Evolutionary conservation across 2,888 invertebrate genomes (phyloP).

Genomic region (Arctia plantaginis): DNA sequence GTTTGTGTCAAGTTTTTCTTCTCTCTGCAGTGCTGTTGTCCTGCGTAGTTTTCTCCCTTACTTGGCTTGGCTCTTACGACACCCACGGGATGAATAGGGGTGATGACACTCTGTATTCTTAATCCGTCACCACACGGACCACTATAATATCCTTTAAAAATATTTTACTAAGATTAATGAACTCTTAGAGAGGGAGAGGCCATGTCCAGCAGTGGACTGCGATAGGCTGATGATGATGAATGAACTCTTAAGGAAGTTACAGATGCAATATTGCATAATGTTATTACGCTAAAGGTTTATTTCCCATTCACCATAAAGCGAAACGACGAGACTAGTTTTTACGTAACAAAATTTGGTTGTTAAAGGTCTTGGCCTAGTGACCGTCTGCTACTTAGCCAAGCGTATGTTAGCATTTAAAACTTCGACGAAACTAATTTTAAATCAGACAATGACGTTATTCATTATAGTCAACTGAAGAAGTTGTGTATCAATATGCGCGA

Average conservation of each 20-base stretch:
- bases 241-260: not conserved
- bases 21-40: too few relatives aligned
- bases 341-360: conserved; percentile 29
- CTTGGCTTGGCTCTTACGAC: too few relatives aligned
- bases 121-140: too few relatives aligned
- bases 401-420: not conserved
- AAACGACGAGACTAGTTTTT: conserved; percentile 19
- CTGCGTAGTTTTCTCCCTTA: too few relatives aligned
- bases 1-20: too few relatives aligned
- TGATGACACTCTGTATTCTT: too few relatives aligned
- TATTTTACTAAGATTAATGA: not conserved
- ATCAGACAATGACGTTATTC: not conserved
- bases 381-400: not conserved
- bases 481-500: not conserved
- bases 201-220: too few relatives aligned
- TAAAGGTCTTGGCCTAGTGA: conserved; percentile 3
- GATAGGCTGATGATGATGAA: too few relatives aligned
- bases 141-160: too few relatives aligned
- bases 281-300: conserved; percentile 1
- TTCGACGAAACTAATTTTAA: not conserved
- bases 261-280: not conserved
- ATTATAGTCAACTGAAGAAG: not conserved
- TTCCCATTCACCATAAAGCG: not conserved
- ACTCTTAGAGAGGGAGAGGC: not conserved
- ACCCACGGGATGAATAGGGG: too few relatives aligned